A percentile compares a stretch with the other conserved stretches of the same genome.
phyloP scores from a whole-genome alignment of 2,113 vertebrate species.

The Oreochromis niloticus region DNA sequence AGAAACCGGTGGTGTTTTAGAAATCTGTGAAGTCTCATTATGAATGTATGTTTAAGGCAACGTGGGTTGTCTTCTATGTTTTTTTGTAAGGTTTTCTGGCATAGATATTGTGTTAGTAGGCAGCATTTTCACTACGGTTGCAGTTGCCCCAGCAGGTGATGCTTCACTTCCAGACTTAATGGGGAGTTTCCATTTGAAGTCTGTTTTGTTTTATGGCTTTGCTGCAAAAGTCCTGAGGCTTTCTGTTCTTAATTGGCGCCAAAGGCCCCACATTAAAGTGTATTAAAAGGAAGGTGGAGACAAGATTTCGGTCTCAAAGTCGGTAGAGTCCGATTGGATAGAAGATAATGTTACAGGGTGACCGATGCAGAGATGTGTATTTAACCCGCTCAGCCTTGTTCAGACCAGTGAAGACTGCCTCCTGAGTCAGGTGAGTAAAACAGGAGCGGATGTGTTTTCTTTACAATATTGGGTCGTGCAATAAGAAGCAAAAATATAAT shows the following conservation, averaged over 20 bases:
- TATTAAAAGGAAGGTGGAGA: slow-evolving; percentile 41
- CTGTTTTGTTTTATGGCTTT: slow-evolving; percentile 51
- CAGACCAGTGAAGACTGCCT: slow-evolving; percentile 19
- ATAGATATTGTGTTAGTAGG: slow-evolving; percentile 15
- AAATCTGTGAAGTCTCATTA: background rate
- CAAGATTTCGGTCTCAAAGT: background rate
- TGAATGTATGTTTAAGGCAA: background rate
- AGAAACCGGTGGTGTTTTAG: background rate
- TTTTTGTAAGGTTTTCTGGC: background rate
- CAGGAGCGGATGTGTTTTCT: background rate
- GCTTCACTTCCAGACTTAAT: slow-evolving; percentile 51
- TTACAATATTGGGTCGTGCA: background rate
- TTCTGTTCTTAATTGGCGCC: slow-evolving; percentile 60
- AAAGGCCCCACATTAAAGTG: slow-evolving; percentile 43
- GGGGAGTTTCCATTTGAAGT: slow-evolving; percentile 64
- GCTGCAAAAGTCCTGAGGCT: slow-evolving; percentile 24
- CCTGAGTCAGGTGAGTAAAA: slow-evolving; percentile 50
- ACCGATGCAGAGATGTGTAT: slow-evolving; percentile 32
- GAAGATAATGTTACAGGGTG: background rate
- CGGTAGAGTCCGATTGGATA: slow-evolving; percentile 39
- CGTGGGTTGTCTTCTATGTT: background rate
- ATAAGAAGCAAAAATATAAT: background rate
- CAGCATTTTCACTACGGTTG: slow-evolving; percentile 43
- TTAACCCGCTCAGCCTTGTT: slow-evolving; percentile 33
- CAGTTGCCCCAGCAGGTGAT: slow-evolving; percentile 64